These are phyloP conservation scores for Ceriagrion tenellum DNA, from an alignment of 2,888 invertebrate genomes.

Conservation along the genomic window DNA sequence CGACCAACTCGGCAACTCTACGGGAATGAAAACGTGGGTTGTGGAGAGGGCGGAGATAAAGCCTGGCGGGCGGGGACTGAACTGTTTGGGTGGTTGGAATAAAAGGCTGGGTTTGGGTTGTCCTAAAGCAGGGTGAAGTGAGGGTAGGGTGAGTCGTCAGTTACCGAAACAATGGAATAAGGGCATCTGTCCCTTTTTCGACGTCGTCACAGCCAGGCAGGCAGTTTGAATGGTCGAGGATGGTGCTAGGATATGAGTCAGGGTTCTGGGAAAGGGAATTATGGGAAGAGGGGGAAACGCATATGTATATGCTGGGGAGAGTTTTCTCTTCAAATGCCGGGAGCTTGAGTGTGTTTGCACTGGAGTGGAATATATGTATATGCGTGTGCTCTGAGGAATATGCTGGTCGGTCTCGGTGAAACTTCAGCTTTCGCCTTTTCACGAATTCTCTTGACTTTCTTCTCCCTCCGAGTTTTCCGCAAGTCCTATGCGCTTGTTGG, in stretches of 20 bases:
- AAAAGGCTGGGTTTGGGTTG: too few species aligned
- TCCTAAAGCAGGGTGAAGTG: background rate
- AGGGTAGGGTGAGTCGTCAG: background rate
- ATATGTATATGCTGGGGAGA: background rate
- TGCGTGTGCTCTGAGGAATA: background rate
- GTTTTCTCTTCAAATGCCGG: background rate
- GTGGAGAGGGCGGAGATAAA: background rate
- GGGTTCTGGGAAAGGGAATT: background rate
- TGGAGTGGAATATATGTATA: background rate
- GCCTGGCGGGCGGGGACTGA: background rate
- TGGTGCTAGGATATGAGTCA: background rate
- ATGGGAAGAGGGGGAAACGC: too few species aligned
- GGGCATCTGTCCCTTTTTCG: background rate
- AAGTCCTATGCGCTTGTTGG: too few species aligned
- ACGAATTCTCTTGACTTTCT: background rate
- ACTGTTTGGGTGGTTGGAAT: too few species aligned
- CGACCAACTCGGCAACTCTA: background rate
- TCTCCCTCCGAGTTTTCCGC: background rate
- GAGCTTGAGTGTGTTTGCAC: background rate
- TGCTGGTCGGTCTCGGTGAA: background rate
- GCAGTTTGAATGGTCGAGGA: constrained; percentile 4
- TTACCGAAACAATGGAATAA: constrained; percentile 1
- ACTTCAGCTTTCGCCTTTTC: background rate
- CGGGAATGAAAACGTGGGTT: background rate
- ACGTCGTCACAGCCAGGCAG: too few species aligned